Percentiles rank a stretch among this genome's conserved stretches.
Conservation (phyloP, 1,140 invertebrate species). For the Calephelis nemesis region DNA sequence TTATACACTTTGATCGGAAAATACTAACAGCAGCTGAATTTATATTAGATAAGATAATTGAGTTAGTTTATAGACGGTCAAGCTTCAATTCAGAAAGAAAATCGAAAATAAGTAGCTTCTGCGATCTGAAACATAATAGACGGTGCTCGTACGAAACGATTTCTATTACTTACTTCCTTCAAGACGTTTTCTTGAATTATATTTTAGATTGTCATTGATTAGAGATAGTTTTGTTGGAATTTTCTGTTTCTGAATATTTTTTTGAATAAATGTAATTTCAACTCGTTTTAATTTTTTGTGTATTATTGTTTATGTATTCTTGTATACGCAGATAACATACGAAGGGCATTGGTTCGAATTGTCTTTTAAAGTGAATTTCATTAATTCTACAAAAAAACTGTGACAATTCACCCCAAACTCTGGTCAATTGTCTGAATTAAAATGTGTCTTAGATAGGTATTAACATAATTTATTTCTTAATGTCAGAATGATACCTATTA, state of each 20-base stretch:
- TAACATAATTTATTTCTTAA: no score
- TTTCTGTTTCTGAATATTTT: not conserved
- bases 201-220: conserved; percentile 26
- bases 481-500: no score
- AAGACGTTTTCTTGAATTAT: conserved; percentile 52
- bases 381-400: no score
- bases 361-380: no score
- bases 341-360: no score
- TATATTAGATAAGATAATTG: conserved; percentile 8
- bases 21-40: conserved; percentile 4
- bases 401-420: no score
- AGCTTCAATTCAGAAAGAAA: conserved; percentile 51
- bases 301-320: no score
- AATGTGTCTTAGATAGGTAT: not conserved
- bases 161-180: conserved; percentile 59
- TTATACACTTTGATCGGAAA: conserved; percentile 8
- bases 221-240: not conserved
- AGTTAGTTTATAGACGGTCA: conserved; percentile 34
- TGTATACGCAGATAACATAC: no score
- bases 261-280: not conserved
- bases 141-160: conserved; percentile 52
- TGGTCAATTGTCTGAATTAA: no score
- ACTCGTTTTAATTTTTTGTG: no score
- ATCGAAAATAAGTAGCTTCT: conserved; percentile 53
- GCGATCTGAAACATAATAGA: conserved; percentile 53